Evolutionary conservation across 2,113 vertebrate species (phyloP), one percentile per base, ranked within the genome.

Genomic region (Heterotilapia buettikoferi): DNA sequence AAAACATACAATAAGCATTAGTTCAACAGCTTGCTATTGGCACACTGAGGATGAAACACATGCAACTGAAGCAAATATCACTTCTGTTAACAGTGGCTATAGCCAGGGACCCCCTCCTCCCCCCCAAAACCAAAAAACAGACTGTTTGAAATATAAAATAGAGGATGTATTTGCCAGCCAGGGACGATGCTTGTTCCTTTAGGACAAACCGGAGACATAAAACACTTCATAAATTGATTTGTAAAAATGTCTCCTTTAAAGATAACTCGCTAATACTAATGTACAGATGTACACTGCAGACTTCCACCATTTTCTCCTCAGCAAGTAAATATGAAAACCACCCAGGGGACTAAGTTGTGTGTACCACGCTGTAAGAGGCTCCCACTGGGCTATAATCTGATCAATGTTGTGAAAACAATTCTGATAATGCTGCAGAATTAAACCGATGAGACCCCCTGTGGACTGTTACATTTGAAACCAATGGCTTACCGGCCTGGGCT

Each of bases 341-440:
- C 84, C 84, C 90, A 24, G 88, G 92, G 92, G 92, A 76, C 87
- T 91, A 81, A 90, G 85, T 92, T 93, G 89, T 93, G 93, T 93
- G 92, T 93, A 86, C 91, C 78, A 76, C 87, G 84, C 76, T 85
- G 91, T 92, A 94, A 95, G 93, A 92, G 92, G 87, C 93, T 94
- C 95, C 96, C 83, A 89, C 96, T 96, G 96, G 94, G 96, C 95
- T 87, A 93, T 96, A 96, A 97, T 96, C 95, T 96, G 94, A 97
- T 96, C 95, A 95, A 92, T 92, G 94, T 96, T 95, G 94, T 95
- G 96, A 96, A 96, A 97, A 97, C 96, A 96, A 96, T 96, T 95
- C 92, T 93, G 94, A 96, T 97, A 96, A 96, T 96, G 95, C 93
- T 84, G 88, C 89, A 86, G 94, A 96, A 96, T 96, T 95, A 97